A percentile compares a stretch with the other conserved stretches of the same genome.
phyloP scores from a whole-genome alignment of 2,888 invertebrate species.

The Caenorhabditis macrosperma region DNA sequence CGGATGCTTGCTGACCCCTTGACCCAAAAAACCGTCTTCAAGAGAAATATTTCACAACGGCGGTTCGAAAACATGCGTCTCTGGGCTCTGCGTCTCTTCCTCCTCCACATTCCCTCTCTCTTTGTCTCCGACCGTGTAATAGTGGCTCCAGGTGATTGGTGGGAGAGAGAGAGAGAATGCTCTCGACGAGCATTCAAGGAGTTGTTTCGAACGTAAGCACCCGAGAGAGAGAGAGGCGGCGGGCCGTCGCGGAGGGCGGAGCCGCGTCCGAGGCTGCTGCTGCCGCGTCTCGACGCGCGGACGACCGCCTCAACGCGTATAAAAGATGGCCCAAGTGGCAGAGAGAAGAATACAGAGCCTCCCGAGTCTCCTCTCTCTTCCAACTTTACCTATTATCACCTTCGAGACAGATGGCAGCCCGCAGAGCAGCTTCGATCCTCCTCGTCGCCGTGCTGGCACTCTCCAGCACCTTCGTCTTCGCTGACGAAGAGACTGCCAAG shows the following conservation, averaged over 20 bases:
- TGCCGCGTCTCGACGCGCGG: conserved; percentile 28
- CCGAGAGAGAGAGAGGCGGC: conserved; percentile 11
- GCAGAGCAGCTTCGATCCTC: conserved; percentile 46
- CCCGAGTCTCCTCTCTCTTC: conserved; percentile 23
- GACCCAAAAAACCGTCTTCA: neutral
- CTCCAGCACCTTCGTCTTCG: conserved; percentile 48
- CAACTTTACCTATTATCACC: neutral
- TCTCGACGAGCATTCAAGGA: conserved; percentile 27
- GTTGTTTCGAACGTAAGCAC: conserved; percentile 54
- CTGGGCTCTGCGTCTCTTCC: conserved; percentile 2
- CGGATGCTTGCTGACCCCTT: neutral
- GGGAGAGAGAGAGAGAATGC: conserved; percentile 9
- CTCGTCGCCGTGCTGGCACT: conserved; percentile 55
- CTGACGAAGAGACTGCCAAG: conserved; percentile 58
- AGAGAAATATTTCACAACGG: conserved; percentile 6
- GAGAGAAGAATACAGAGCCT: conserved; percentile 34
- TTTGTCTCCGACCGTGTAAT: neutral
- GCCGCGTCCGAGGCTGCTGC: conserved; percentile 14
- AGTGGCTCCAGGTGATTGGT: conserved; percentile 28
- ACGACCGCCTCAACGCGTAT: conserved; percentile 23
- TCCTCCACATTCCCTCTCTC: neutral
- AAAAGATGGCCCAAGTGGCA: conserved; percentile 33
- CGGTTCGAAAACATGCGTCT: conserved; percentile 6
- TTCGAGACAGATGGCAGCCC: conserved; percentile 48
- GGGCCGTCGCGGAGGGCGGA: conserved; percentile 38